Conservation (phyloP, 2,113 vertebrate species). For the Jacana jacana region DNA sequence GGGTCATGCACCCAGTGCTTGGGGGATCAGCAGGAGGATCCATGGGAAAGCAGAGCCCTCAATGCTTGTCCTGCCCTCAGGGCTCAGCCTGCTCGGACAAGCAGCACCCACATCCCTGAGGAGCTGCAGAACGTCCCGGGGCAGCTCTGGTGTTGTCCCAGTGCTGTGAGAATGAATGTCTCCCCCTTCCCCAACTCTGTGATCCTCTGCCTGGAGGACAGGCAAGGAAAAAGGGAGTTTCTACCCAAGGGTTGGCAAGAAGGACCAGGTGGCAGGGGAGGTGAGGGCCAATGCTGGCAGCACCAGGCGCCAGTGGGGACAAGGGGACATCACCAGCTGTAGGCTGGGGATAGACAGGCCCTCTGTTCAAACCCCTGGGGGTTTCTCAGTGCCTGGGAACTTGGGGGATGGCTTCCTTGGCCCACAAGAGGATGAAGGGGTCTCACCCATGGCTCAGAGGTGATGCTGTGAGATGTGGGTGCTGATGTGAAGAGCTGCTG, state of each 20-base stretch:
- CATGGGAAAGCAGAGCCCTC: not conserved
- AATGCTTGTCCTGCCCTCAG: fast-evolving
- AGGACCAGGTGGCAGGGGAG: not conserved
- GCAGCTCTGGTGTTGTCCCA: not conserved
- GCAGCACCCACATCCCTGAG: fast-evolving
- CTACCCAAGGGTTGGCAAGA: not conserved
- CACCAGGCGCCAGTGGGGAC: not conserved
- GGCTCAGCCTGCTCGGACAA: not conserved
- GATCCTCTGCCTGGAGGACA: not conserved
- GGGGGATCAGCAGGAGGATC: not conserved
- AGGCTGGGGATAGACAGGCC: not conserved
- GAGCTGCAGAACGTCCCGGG: not conserved
- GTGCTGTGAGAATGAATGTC: not conserved
- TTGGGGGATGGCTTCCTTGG: not conserved
- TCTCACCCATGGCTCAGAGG: not conserved
- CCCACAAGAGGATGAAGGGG: fast-evolving
- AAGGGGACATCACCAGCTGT: not conserved
- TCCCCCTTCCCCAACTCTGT: not conserved
- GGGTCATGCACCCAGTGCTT: fast-evolving
- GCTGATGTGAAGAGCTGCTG: fast-evolving
- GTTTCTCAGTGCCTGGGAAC: not conserved
- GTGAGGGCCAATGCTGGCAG: not conserved
- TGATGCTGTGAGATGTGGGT: not conserved
- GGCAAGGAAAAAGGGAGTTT: not conserved
- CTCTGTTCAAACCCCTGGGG: not conserved